These are phyloP conservation scores for Cyclura pinguis DNA, from an alignment of 2,797 vertebrate species.

Conservation along the genomic window DNA sequence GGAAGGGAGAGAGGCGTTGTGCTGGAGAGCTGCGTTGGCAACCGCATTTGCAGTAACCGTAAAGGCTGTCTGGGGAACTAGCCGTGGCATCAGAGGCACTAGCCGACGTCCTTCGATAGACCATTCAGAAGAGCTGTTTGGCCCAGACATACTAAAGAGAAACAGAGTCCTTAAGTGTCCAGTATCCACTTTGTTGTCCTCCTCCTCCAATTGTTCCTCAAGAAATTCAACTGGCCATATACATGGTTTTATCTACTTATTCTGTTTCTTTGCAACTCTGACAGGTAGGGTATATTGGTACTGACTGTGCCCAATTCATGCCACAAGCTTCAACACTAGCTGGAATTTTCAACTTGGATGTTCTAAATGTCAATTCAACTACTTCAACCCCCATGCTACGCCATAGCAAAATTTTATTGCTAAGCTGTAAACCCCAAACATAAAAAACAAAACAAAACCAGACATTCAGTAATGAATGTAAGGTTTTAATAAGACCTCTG, in stretches of 20 bases:
- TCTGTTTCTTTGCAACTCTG: not conserved
- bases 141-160: constrained; percentile 93
- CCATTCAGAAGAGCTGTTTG: constrained; percentile 98
- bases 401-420: not conserved
- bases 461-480: not conserved
- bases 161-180: not conserved
- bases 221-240: too few relatives aligned
- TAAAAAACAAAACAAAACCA: not conserved
- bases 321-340: not conserved
- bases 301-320: not conserved
- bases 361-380: not conserved
- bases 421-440: not conserved
- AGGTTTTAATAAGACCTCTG: not conserved
- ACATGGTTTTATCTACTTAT: not conserved
- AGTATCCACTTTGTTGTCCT: too few relatives aligned
- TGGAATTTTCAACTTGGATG: too few relatives aligned
- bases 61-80: constrained; percentile 98
- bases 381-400: not conserved
- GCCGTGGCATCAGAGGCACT: constrained; percentile 95
- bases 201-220: not conserved
- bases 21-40: constrained; percentile 92
- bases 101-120: constrained; percentile 96
- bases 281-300: not conserved
- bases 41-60: constrained; percentile 95
- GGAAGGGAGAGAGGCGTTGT: constrained; percentile 91